These are phyloP conservation scores for Blera fallax DNA, from an alignment of 2,888 invertebrate species.

Conservation along the genomic window DNA sequence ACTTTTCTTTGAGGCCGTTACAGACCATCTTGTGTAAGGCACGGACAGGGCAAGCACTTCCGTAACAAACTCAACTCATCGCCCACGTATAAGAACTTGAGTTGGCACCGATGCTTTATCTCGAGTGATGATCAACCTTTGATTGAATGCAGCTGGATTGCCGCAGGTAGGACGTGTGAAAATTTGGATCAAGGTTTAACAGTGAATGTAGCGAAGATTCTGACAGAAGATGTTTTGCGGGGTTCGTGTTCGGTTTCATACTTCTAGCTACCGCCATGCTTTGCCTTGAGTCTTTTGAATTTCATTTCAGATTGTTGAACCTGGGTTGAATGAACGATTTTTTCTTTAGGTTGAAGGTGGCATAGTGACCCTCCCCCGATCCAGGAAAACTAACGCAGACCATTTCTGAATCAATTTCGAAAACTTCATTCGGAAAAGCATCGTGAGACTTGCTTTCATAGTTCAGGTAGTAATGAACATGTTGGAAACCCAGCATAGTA, in stretches of 20 bases:
- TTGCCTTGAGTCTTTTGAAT: conserved; percentile 87
- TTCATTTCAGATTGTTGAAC: conserved; percentile 89
- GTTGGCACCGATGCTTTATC: too few species aligned
- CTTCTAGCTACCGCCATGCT: conserved; percentile 87
- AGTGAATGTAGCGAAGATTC: conserved; percentile 91
- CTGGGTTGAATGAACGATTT: conserved; percentile 90
- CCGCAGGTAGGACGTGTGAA: too few species aligned
- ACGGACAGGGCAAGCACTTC: too few species aligned
- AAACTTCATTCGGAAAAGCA: conserved; percentile 87
- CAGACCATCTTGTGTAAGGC: too few species aligned
- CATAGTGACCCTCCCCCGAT: conserved; percentile 91
- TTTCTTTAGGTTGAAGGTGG: conserved; percentile 95
- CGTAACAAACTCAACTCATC: too few species aligned
- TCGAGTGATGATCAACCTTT: too few species aligned
- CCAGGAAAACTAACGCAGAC: conserved; percentile 92
- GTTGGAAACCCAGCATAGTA: conserved; percentile 97
- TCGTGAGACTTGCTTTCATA: conserved; percentile 88
- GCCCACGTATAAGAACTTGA: too few species aligned
- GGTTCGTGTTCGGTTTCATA: conserved; percentile 86
- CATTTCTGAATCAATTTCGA: conserved; percentile 85
- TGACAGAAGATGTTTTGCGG: conserved; percentile 91
- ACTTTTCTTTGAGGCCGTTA: too few species aligned
- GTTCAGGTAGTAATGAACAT: conserved; percentile 95
- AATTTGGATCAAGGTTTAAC: too few species aligned
- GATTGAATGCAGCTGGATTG: too few species aligned